Conservation (phyloP, 1,140 invertebrate genomes). For the Diploscapter pachys region DNA sequence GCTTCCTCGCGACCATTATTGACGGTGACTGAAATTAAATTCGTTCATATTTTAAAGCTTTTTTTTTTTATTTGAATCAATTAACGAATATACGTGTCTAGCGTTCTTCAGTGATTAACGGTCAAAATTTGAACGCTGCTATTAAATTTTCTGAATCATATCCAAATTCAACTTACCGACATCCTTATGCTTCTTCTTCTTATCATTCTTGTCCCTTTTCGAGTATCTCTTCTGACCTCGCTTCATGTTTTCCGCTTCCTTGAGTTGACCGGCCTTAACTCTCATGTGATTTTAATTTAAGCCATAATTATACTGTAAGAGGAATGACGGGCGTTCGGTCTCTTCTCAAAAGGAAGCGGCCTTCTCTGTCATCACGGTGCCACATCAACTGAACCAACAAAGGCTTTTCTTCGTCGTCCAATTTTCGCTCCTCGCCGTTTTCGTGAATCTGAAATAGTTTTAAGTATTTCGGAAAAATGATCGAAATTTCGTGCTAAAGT, state of each 20-base stretch:
- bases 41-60: conserved; percentile 43
- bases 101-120: background rate
- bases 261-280: too few relatives aligned
- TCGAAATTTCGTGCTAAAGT: background rate
- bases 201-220: conserved; percentile 96
- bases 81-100: conserved; percentile 31
- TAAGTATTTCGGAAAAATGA: too few relatives aligned
- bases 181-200: conserved; percentile 89
- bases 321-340: conserved; percentile 65
- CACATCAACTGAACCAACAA: conserved; percentile 96
- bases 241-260: too few relatives aligned
- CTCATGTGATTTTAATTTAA: too few relatives aligned
- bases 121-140: too few relatives aligned
- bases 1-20: conserved; percentile 60
- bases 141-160: background rate
- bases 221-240: conserved; percentile 72
- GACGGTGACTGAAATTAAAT: conserved; percentile 61
- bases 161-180: conserved; percentile 18
- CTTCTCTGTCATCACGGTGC: conserved; percentile 96
- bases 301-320: conserved; percentile 10
- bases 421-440: conserved; percentile 84
- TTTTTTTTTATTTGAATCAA: background rate
- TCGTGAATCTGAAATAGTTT: conserved; percentile 70
- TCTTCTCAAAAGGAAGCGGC: conserved; percentile 85
- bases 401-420: conserved; percentile 85